Percentiles rank a stretch among this genome's conserved stretches.
Evolutionary conservation across 2,113 vertebrate genomes (phyloP).

Genomic region (Poeciliopsis turrubarensis): DNA sequence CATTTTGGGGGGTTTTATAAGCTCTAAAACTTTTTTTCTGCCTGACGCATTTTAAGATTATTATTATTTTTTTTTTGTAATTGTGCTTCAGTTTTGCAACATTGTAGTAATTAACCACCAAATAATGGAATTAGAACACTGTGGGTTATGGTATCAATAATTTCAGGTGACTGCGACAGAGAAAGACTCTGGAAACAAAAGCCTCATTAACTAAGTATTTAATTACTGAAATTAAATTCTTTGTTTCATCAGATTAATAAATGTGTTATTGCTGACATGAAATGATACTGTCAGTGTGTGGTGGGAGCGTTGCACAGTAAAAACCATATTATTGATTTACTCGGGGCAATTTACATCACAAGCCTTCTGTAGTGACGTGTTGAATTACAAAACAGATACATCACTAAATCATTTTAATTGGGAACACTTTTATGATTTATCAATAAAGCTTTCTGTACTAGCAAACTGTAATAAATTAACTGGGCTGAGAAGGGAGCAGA

Average conservation of each 20-base stretch:
- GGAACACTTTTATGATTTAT: conserved; percentile 29
- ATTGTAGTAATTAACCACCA: not conserved
- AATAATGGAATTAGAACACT: not conserved
- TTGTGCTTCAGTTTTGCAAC: not conserved
- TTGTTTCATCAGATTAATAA: conserved; percentile 13
- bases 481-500: conserved; percentile 8
- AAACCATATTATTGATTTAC: conserved; percentile 18
- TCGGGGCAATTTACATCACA: not conserved
- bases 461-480: conserved; percentile 14
- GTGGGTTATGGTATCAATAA: not conserved
- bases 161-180: conserved; percentile 2
- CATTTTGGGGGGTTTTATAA: not conserved
- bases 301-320: not conserved
- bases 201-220: not conserved
- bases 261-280: conserved; percentile 12
- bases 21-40: too few relatives aligned
- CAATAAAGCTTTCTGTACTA: conserved; percentile 1
- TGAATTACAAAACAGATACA: conserved; percentile 2
- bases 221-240: conserved; percentile 3
- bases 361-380: conserved; percentile 7
- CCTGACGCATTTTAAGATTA: too few relatives aligned
- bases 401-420: conserved; percentile 8
- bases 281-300: not conserved
- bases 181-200: conserved; percentile 2
- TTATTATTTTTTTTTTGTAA: not conserved